Evolutionary conservation across 2,888 invertebrate species (phyloP).

Genomic region (Ophioninae sp.): DNA sequence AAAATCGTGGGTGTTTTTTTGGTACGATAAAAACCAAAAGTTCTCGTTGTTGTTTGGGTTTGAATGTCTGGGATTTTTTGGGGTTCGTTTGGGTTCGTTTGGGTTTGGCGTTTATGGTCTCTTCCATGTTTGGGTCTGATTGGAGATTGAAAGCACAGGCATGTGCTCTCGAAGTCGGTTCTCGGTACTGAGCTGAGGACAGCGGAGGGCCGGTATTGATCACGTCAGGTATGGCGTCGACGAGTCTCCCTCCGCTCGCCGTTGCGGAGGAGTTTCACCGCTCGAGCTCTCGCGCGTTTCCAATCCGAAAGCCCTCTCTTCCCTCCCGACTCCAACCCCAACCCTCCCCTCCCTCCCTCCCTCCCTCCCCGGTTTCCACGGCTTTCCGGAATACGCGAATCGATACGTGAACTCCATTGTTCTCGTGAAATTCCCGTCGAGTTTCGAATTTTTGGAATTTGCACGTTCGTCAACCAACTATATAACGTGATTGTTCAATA

Average conservation of each 20-base stretch:
- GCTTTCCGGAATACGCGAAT: conserved; percentile 38
- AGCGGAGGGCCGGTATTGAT: conserved; percentile 53
- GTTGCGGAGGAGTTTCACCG: too few relatives aligned
- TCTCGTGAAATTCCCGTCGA: conserved; percentile 12
- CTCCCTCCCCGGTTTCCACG: conserved; percentile 32
- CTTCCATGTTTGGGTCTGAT: too few relatives aligned
- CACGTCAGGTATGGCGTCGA: conserved; percentile 56
- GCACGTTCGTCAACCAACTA: conserved; percentile 13
- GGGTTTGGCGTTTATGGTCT: too few relatives aligned
- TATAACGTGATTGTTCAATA: too few relatives aligned
- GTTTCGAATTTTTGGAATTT: conserved; percentile 27
- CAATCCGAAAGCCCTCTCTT: conserved; percentile 33
- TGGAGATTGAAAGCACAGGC: neutral
- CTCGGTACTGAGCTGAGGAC: conserved; percentile 9
- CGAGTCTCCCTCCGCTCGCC: conserved; percentile 28
- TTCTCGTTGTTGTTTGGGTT: too few relatives aligned
- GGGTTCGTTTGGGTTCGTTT: too few relatives aligned
- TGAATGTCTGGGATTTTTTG: too few relatives aligned
- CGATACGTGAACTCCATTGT: conserved; percentile 38
- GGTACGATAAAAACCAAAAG: too few relatives aligned
- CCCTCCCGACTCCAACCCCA: too few relatives aligned
- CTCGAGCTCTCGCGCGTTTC: conserved; percentile 7
- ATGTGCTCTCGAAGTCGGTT: neutral
- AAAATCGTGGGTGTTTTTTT: too few relatives aligned
- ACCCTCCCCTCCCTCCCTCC: too few relatives aligned